These are phyloP conservation scores for Channa argus DNA, from an alignment of 2,113 vertebrate genomes.

Conservation along the genomic window DNA sequence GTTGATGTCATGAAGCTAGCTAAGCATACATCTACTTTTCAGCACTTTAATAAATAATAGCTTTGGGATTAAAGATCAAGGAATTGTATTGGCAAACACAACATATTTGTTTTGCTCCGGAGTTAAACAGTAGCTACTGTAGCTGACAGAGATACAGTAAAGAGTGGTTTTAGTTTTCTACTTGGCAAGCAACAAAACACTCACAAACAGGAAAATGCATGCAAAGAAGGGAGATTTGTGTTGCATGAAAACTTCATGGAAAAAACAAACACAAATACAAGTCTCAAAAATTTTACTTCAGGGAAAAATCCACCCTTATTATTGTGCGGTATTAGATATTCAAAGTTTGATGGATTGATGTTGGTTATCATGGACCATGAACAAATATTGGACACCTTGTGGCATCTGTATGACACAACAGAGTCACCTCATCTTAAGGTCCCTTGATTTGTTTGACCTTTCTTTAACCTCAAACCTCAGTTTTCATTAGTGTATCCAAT, in stretches of 20 bases:
- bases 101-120: slow-evolving; percentile 38
- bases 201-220: slow-evolving; percentile 24
- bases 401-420: too few relatives aligned
- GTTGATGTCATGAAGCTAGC: slow-evolving; percentile 57
- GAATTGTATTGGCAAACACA: slow-evolving; percentile 61
- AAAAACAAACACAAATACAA: not conserved
- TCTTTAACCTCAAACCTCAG: too few relatives aligned
- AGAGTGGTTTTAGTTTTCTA: slow-evolving; percentile 40
- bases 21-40: slow-evolving; percentile 70
- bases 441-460: too few relatives aligned
- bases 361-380: too few relatives aligned
- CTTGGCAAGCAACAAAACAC: not conserved
- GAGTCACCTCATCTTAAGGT: too few relatives aligned
- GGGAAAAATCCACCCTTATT: slow-evolving; percentile 57
- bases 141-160: slow-evolving; percentile 36
- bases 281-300: not conserved
- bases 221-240: slow-evolving; percentile 22
- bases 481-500: too few relatives aligned
- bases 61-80: slow-evolving; percentile 69
- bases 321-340: not conserved
- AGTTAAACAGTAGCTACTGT: slow-evolving; percentile 24
- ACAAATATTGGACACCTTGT: too few relatives aligned
- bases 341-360: too few relatives aligned
- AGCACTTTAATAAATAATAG: slow-evolving; percentile 68
- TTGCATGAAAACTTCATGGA: slow-evolving; percentile 41